Conservation (phyloP, 2,113 vertebrate species). For the Pelodiscus sinensis region DNA sequence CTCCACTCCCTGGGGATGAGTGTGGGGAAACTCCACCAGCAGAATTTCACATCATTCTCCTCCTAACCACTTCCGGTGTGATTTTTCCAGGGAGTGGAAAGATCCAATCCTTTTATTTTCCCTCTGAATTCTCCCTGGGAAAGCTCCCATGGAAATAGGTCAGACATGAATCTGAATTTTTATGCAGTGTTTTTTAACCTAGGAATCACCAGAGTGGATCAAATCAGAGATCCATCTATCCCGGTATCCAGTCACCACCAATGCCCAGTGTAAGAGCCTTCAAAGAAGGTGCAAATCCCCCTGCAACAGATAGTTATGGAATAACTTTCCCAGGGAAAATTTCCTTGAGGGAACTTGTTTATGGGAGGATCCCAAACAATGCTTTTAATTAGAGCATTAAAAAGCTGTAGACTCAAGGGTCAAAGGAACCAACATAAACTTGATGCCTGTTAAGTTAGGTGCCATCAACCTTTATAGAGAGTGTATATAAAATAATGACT, state of each 20-base stretch:
- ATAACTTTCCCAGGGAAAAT: slow-evolving; percentile 1
- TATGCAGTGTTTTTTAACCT: neutral
- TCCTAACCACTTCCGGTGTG: slow-evolving; percentile 61
- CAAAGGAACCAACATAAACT: slow-evolving; percentile 2
- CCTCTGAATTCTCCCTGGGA: slow-evolving; percentile 20
- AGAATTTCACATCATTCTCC: slow-evolving; percentile 58
- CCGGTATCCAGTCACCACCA: neutral
- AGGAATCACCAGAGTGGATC: slow-evolving; percentile 41
- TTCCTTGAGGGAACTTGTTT: neutral
- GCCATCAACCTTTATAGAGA: neutral
- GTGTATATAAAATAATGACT: neutral
- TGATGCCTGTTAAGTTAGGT: neutral
- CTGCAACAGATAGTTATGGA: slow-evolving; percentile 26
- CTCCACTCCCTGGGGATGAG: slow-evolving; percentile 38
- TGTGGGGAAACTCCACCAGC: slow-evolving; percentile 47
- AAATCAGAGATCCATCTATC: slow-evolving; percentile 17
- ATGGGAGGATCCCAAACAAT: slow-evolving; percentile 6
- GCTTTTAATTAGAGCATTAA: neutral
- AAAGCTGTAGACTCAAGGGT: neutral
- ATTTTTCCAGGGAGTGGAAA: slow-evolving; percentile 34
- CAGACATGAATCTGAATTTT: neutral
- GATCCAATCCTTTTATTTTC: slow-evolving; percentile 60
- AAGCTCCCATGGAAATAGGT: slow-evolving; percentile 45
- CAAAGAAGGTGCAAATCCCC: slow-evolving; percentile 3
- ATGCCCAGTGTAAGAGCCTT: slow-evolving; percentile 23